Conservation (phyloP, 2,113 vertebrate genomes). For the Boulengeromyrus knoepffleri region DNA sequence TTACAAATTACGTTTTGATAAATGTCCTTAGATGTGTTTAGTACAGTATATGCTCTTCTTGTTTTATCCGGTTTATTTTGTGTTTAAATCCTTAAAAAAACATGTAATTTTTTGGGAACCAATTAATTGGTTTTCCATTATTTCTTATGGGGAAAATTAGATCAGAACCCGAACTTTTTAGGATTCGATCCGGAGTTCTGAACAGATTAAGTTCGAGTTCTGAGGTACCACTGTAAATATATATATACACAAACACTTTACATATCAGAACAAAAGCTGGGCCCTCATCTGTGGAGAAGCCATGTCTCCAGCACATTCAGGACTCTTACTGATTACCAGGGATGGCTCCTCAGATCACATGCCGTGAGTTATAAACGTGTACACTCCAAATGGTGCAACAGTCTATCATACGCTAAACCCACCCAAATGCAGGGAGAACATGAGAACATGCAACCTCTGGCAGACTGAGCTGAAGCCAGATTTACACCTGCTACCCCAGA, state of each 20-base stretch:
- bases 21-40: too few relatives aligned
- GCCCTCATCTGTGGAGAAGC: not conserved
- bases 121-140: too few relatives aligned
- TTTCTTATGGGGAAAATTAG: too few relatives aligned
- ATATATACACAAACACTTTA: not conserved
- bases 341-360: not conserved
- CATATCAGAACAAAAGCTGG: not conserved
- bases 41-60: too few relatives aligned
- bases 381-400: not conserved
- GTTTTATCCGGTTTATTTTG: too few relatives aligned
- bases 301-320: not conserved
- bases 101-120: too few relatives aligned
- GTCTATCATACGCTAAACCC: not conserved
- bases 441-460: not conserved
- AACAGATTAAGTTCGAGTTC: too few relatives aligned
- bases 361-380: not conserved
- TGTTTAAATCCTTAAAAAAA: too few relatives aligned
- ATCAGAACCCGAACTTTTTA: too few relatives aligned
- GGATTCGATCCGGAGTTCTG: too few relatives aligned
- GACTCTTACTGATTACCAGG: not conserved
- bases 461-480: not conserved
- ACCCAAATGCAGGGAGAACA: not conserved
- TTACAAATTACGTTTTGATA: too few relatives aligned
- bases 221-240: too few relatives aligned
- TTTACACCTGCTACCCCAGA: not conserved